Evolutionary conservation across 1,140 invertebrate species (phyloP).

Genomic region (Papilio polyxenes): DNA sequence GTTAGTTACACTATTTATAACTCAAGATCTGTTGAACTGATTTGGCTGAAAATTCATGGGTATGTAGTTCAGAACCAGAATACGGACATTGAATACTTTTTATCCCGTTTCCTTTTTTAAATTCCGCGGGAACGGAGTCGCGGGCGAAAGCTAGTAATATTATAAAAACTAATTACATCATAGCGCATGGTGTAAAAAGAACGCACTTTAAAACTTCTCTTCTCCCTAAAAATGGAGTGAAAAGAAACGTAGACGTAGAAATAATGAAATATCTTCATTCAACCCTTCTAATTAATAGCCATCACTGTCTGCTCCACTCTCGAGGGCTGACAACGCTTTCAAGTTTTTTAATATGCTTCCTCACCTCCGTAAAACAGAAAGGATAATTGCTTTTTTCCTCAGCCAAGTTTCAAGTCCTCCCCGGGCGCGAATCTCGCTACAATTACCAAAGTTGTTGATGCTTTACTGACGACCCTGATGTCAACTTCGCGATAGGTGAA

Average conservation of each 20-base stretch:
- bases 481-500: slow-evolving; percentile 21
- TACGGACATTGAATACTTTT: no score
- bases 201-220: slow-evolving; percentile 25
- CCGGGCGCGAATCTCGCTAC: slow-evolving; percentile 69
- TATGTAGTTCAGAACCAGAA: no score
- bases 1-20: no score
- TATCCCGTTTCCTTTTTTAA: no score
- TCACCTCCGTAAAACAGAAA: slow-evolving; percentile 77
- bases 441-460: slow-evolving; percentile 70
- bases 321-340: slow-evolving; percentile 74
- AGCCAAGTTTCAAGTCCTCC: slow-evolving; percentile 59
- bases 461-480: slow-evolving; percentile 52
- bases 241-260: slow-evolving; percentile 58
- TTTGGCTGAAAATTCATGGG: no score
- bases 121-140: no score
- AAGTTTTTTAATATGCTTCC: slow-evolving; percentile 80
- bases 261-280: slow-evolving; percentile 77
- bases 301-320: slow-evolving; percentile 77
- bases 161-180: background rate
- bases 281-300: slow-evolving; percentile 80
- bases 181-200: background rate
- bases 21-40: no score
- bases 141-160: no score
- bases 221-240: slow-evolving; percentile 47
- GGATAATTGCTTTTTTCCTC: slow-evolving; percentile 78